Conservation (phyloP, 2,113 vertebrate genomes). For the Sphaerodactylus townsendi region DNA sequence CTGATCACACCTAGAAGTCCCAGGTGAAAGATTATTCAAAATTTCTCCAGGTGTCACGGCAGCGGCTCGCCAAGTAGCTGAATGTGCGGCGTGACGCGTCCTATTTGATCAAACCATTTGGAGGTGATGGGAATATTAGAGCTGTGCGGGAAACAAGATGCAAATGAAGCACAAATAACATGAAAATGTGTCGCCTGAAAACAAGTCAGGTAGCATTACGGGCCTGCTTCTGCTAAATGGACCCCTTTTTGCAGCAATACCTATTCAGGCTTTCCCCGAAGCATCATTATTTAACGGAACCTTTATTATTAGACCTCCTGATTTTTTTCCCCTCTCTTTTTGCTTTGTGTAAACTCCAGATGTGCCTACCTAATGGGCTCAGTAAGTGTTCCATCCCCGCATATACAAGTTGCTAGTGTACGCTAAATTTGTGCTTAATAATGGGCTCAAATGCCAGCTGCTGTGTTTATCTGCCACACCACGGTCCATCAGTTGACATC, state of each 20-base stretch:
- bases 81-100: not conserved
- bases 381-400: no score
- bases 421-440: not conserved
- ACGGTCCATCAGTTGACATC: not conserved
- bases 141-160: not conserved
- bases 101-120: not conserved
- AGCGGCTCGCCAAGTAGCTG: not conserved
- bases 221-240: not conserved
- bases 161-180: not conserved
- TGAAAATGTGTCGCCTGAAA: not conserved
- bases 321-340: not conserved
- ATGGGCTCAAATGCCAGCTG: not conserved
- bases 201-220: not conserved
- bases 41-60: not conserved
- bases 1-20: not conserved
- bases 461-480: not conserved
- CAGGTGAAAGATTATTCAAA: not conserved
- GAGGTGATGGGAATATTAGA: rapidly evolving
- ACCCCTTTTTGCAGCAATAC: not conserved
- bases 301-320: not conserved
- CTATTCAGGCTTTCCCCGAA: not conserved
- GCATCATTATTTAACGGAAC: not conserved
- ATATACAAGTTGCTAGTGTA: not conserved
- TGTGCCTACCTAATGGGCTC: not conserved
- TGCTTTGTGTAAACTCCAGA: not conserved